Percentiles rank a stretch among this genome's conserved stretches.
Conservation (phyloP, 1,140 invertebrate genomes). For the Apis dorsata region DNA sequence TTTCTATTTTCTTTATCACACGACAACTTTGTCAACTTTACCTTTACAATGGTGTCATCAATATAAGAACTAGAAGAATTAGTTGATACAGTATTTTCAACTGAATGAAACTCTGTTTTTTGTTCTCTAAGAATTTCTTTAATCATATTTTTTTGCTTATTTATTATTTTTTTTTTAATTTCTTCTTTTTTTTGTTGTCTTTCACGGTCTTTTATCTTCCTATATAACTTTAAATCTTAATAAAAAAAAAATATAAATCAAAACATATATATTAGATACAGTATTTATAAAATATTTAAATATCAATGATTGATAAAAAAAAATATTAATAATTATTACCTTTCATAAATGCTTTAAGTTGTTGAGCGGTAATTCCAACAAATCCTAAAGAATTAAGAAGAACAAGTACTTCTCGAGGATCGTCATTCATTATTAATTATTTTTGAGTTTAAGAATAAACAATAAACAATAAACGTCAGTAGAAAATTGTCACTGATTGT, state of each 20-base stretch:
- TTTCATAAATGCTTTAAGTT: constrained; percentile 78
- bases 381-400: constrained; percentile 77
- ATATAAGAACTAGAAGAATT: constrained; percentile 44
- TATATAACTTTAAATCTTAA: constrained; percentile 74
- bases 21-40: constrained; percentile 63
- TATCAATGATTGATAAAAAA: background rate
- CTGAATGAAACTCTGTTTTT: constrained; percentile 13
- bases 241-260: constrained; percentile 42
- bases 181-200: constrained; percentile 71
- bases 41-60: constrained; percentile 64
- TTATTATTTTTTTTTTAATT: constrained; percentile 69
- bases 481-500: background rate
- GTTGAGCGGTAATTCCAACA: constrained; percentile 74
- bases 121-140: constrained; percentile 59
- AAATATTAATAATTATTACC: constrained; percentile 57
- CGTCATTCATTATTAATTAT: constrained; percentile 65
- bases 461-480: constrained; percentile 3
- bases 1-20: constrained; percentile 59
- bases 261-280: background rate
- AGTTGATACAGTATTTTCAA: constrained; percentile 36
- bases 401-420: constrained; percentile 73
- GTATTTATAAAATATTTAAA: background rate
- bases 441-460: constrained; percentile 7
- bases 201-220: constrained; percentile 74
- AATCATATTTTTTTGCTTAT: constrained; percentile 63